These are phyloP conservation scores for Trididemnum miniatum DNA, from an alignment of 23 tunicate species.

Conservation along the genomic window DNA sequence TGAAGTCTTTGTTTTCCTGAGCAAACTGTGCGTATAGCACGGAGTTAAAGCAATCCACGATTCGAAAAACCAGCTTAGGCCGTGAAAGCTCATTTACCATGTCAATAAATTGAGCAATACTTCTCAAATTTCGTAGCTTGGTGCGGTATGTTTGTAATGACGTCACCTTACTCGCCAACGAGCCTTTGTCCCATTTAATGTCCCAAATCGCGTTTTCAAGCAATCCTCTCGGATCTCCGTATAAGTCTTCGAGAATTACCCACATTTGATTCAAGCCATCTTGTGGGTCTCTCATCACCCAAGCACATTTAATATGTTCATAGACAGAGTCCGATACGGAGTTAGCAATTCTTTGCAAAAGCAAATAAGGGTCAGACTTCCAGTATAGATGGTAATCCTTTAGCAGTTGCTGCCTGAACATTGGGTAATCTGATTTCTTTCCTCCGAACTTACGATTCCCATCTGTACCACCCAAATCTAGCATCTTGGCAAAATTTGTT, in stretches of 20 bases:
- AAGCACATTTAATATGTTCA: slow-evolving; percentile 2
- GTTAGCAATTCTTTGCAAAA: neutral
- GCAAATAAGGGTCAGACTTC: neutral
- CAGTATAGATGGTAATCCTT: neutral
- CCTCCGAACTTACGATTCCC: neutral
- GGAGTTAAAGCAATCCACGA: neutral
- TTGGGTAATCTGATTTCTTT: neutral
- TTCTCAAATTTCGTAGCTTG: neutral
- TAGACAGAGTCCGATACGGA: neutral
- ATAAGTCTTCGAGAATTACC: neutral
- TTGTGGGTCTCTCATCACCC: neutral
- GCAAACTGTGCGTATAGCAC: neutral
- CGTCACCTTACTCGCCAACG: neutral
- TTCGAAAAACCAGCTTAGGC: slow-evolving; percentile 1
- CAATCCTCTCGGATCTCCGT: neutral
- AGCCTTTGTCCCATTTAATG: neutral
- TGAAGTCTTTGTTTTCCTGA: neutral
- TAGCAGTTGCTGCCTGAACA: slow-evolving; percentile 1
- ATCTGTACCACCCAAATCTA: no score
- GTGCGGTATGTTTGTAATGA: neutral
- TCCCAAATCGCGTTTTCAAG: neutral
- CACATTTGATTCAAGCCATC: neutral
- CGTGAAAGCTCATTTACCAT: neutral
- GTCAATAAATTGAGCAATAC: neutral
- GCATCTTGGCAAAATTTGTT: no score